Conservation (phyloP, 2,113 vertebrate species). For the Pachycephala philippinensis region DNA sequence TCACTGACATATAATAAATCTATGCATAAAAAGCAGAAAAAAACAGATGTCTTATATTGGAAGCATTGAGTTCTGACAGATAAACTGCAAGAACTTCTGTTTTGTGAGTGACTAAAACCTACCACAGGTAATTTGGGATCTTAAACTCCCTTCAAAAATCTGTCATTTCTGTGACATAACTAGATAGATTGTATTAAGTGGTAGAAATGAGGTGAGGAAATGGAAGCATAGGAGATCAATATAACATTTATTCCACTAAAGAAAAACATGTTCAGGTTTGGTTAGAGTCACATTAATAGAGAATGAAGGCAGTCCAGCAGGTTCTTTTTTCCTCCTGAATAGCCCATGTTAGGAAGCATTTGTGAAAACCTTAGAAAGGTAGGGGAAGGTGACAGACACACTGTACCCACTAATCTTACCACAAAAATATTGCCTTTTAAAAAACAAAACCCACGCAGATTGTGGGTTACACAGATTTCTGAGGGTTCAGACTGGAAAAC, state of each 20-base stretch:
- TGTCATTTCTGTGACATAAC: background rate
- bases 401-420: background rate
- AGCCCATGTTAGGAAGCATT: background rate
- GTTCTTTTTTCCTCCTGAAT: background rate
- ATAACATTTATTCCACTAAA: background rate
- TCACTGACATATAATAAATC: background rate
- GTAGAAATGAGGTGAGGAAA: constrained; percentile 11
- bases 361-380: background rate
- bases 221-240: background rate
- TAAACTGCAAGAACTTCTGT: background rate
- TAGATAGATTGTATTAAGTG: background rate
- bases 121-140: background rate
- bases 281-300: background rate
- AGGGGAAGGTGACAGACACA: background rate
- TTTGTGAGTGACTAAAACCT: background rate
- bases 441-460: background rate
- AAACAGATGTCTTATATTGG: background rate
- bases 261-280: background rate
- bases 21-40: background rate
- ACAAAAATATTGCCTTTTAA: background rate
- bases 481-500: background rate
- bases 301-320: background rate
- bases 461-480: background rate
- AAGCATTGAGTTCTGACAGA: background rate
- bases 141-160: background rate